phyloP scores from a whole-genome alignment of 2,888 invertebrate species.

The Drosophila lutescens region DNA sequence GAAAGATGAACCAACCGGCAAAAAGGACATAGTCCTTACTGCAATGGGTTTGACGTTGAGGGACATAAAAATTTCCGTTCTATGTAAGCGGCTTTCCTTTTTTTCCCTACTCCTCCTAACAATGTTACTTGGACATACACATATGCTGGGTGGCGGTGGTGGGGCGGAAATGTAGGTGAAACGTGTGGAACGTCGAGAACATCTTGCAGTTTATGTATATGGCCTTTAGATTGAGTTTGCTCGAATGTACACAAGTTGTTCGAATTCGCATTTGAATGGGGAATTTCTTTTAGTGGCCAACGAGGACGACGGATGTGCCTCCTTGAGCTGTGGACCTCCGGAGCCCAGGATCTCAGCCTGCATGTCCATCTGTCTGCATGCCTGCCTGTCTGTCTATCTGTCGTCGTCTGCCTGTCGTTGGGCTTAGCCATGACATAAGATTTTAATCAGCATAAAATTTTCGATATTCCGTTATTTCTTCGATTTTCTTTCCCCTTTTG shows the following conservation, averaged over 20 bases:
- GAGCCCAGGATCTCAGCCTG: conserved; percentile 15
- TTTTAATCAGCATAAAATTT: conserved; percentile 77
- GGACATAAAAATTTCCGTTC: conserved; percentile 79
- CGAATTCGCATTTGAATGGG: conserved; percentile 65
- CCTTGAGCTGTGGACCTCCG: conserved; percentile 42
- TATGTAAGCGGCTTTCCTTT: conserved; percentile 50
- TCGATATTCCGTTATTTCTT: conserved; percentile 45
- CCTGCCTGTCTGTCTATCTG: conserved; percentile 17
- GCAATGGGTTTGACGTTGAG: conserved; percentile 75
- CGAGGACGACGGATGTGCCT: conserved; percentile 48
- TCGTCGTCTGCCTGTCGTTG: conserved; percentile 20
- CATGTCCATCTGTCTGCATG: conserved; percentile 40
- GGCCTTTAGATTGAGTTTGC: conserved; percentile 76
- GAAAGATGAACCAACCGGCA: conserved; percentile 20
- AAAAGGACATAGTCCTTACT: conserved; percentile 46
- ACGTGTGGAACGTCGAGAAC: conserved; percentile 53
- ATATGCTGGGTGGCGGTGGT: conserved; percentile 28
- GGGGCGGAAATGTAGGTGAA: conserved; percentile 16
- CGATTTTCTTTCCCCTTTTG: conserved; percentile 30
- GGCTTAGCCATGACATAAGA: conserved; percentile 52
- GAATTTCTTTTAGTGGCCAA: conserved; percentile 67
- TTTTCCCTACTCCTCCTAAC: conserved; percentile 36
- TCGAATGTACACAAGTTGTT: conserved; percentile 59
- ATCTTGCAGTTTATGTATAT: conserved; percentile 76
- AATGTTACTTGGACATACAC: conserved; percentile 64